Evolutionary conservation across 2,797 vertebrate species (phyloP), one percentile per base, ranked within the genome.

Genomic region (Phrynocephalus vlangalii): DNA sequence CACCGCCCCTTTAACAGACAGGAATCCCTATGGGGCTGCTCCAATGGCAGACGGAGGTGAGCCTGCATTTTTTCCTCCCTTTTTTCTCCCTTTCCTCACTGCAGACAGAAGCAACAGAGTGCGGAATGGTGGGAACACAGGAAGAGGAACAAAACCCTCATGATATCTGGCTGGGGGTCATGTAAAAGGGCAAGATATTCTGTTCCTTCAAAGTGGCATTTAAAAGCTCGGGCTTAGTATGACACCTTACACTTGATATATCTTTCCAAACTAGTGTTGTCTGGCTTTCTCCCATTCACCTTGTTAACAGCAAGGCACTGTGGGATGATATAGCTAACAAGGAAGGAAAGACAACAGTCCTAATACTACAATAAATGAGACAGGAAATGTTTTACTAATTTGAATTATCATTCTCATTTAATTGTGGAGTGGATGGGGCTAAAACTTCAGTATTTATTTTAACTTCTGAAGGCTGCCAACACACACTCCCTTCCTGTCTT

Each of bases 351-450:
- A 44, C 20, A 68, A 73, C 38, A 88, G 48, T 67, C 48, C 18
- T 70, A 18, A 60, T n/a, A 56, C 44, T 56, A 75, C 78, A 60
- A 81, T 60, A 85, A 82, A 85, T 48, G 79, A 80, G 56, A 85
- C 72, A 24, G 30, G 87, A 68, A 77, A 60, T 18, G 70, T 60
- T 75, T 70, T 52, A 33, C 38, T 38, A 50, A 76, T 88, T 88
- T 30, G 20, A 76, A 82, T 87, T 26, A 60, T 52, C 52, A 52
- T 82, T n/a, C 79, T 82, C 79, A 82, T 77, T 88, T 88, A 88
- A 88, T 84, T 70, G 63, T 63, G 78, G 87, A 24, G 68, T 38
- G 60, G 71, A 60, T 30, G 71, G 38, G 63, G 63, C 78, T 56
- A 5, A 75, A 20, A 24, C 78, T n/a, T 67, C 22, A 3, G n/a